Conservation (phyloP, 2,888 invertebrate species). For the Agrotis segetum region DNA sequence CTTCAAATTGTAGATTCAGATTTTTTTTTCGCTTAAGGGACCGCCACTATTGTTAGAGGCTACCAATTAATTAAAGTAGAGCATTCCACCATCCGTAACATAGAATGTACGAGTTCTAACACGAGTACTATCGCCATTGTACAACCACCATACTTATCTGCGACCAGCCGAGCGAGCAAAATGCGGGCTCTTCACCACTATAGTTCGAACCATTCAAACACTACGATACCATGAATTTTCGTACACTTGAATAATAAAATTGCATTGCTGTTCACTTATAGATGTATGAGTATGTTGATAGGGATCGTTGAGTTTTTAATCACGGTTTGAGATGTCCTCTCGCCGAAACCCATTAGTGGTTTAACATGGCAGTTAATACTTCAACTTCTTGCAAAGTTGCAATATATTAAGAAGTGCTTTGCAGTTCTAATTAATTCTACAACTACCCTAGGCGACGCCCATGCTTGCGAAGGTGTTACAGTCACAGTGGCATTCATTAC, state of each 20-base stretch:
- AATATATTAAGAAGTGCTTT: no score
- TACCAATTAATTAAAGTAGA: constrained; percentile 55
- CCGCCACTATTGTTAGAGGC: background rate
- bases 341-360: background rate
- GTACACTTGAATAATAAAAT: constrained; percentile 56
- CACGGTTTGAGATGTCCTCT: constrained; percentile 9
- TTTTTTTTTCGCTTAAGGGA: background rate
- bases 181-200: constrained; percentile 77
- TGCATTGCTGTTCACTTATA: constrained; percentile 54
- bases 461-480: no score
- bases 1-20: background rate
- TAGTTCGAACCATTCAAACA: constrained; percentile 68
- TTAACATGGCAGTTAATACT: background rate
- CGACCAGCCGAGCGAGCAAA: constrained; percentile 71
- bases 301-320: constrained; percentile 22
- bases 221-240: constrained; percentile 55
- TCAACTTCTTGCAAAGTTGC: background rate
- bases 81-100: constrained; percentile 55
- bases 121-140: constrained; percentile 65
- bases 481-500: no score
- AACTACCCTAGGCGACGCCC: no score
- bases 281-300: constrained; percentile 13
- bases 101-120: constrained; percentile 49
- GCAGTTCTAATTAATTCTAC: no score
- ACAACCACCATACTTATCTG: constrained; percentile 73